A percentile compares a stretch with the other conserved stretches of the same genome.
Conservation (phyloP, 2,113 vertebrate species). For the Rhodinocichla rosea region DNA sequence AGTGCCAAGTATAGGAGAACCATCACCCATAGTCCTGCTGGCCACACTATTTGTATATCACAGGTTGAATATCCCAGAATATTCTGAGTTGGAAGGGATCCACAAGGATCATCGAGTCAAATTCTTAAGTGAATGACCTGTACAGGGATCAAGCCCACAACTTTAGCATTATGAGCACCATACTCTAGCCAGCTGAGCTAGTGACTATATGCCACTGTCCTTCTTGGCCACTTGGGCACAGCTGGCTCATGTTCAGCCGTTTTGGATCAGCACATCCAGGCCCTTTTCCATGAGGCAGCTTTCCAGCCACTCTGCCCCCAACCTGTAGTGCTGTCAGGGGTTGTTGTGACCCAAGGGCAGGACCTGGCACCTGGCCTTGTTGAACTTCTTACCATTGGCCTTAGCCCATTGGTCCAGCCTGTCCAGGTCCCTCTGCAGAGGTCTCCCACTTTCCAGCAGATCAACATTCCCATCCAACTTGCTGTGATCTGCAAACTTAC, state of each 20-base stretch:
- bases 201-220: not conserved
- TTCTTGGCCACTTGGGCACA: not conserved
- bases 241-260: not conserved
- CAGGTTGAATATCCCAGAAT: not conserved
- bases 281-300: not conserved
- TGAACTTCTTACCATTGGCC: not conserved
- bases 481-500: not conserved
- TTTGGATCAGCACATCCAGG: not conserved
- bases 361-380: not conserved
- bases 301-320: not conserved
- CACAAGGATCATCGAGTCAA: not conserved
- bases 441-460: not conserved
- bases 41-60: not conserved
- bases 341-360: not conserved
- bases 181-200: not conserved
- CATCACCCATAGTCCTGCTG: not conserved
- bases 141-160: not conserved
- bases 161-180: not conserved
- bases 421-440: not conserved
- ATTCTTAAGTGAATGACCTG: not conserved
- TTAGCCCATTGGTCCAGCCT: not conserved
- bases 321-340: accelerated
- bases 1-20: accelerated
- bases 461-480: not conserved
- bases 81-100: not conserved